phyloP scores from a whole-genome alignment of 2,113 vertebrate genomes.

The Nicator chloris region DNA sequence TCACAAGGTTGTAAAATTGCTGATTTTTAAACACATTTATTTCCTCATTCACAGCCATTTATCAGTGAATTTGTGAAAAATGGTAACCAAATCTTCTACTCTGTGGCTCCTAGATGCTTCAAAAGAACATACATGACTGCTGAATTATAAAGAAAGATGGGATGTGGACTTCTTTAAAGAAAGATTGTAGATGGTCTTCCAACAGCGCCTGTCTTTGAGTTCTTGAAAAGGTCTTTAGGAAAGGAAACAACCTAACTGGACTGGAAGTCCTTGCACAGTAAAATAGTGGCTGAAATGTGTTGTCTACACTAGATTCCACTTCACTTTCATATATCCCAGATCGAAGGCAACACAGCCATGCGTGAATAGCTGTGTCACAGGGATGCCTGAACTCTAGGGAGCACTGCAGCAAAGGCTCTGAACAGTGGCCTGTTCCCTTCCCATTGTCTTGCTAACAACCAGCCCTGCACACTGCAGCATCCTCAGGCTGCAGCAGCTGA shows the following conservation, averaged over 20 bases:
- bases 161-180: background rate
- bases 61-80: background rate
- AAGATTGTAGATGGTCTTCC: background rate
- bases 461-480: background rate
- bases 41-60: background rate
- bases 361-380: background rate
- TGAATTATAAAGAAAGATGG: background rate
- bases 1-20: background rate
- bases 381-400: background rate
- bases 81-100: background rate
- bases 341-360: background rate
- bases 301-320: background rate
- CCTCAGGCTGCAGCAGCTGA: background rate
- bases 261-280: background rate
- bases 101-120: background rate
- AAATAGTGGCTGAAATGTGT: background rate
- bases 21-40: background rate
- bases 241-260: background rate
- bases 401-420: background rate
- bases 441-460: background rate
- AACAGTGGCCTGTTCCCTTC: background rate
- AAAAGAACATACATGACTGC: background rate
- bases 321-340: accelerated
- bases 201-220: background rate
- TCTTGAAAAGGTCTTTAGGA: background rate